Percentiles rank a stretch among this genome's conserved stretches.
Conservation (phyloP, 2,113 vertebrate species). For the Perccottus glenii region DNA sequence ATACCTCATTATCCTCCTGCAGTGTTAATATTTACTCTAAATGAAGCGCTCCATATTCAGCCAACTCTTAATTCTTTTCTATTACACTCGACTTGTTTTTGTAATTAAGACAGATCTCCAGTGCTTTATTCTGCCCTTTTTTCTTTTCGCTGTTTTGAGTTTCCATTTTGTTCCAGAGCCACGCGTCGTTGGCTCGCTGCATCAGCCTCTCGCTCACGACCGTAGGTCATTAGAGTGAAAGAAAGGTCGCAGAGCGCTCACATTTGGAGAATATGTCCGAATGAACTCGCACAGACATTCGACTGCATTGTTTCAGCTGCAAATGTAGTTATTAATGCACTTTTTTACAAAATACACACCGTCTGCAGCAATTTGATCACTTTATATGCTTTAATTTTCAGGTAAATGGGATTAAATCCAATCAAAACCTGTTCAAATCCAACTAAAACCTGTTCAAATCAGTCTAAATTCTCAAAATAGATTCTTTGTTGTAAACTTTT, state of each 20-base stretch:
- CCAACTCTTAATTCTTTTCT: neutral
- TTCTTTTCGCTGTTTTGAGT: slow-evolving; percentile 14
- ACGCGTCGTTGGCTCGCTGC: slow-evolving; percentile 57
- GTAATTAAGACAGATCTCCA: slow-evolving; percentile 12
- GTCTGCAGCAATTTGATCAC: no score
- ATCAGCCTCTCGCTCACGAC: slow-evolving; percentile 41
- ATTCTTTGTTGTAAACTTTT: no score
- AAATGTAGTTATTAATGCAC: no score
- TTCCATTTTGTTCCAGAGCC: slow-evolving; percentile 47
- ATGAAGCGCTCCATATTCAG: neutral
- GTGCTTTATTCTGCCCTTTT: neutral
- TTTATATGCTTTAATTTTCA: no score
- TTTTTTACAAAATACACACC: no score
- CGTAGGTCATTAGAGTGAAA: slow-evolving; percentile 31
- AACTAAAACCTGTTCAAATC: no score
- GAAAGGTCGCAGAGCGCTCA: slow-evolving; percentile 50
- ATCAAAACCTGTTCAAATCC: no score
- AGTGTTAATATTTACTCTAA: neutral
- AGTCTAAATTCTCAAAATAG: no score
- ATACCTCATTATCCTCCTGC: neutral
- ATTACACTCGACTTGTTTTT: slow-evolving; percentile 30
- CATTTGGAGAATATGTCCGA: slow-evolving; percentile 8
- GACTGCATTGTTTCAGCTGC: no score
- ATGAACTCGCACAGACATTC: neutral
- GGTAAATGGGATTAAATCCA: no score